These are phyloP conservation scores for Sciurus carolinensis DNA, from an alignment of 2,797 vertebrate genomes.

Conservation along the genomic window DNA sequence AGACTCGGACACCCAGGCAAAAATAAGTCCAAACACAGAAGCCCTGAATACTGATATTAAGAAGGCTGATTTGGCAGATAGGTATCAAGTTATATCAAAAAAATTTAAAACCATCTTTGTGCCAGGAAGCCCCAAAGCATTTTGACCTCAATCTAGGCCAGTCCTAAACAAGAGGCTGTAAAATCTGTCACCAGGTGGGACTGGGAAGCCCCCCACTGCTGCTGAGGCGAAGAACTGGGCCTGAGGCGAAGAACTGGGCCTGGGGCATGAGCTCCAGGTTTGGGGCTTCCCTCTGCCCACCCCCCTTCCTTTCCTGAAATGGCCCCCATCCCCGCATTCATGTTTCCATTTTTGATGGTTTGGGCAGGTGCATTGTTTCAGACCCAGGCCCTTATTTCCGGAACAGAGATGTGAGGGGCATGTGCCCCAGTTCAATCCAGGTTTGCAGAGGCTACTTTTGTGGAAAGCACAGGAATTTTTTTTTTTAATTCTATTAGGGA, in stretches of 20 bases:
- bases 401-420: background rate
- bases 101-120: conserved; percentile 31
- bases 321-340: background rate
- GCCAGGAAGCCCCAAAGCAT: background rate
- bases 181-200: background rate
- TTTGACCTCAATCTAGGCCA: background rate
- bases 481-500: background rate
- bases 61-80: conserved; percentile 36
- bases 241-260: background rate
- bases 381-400: background rate
- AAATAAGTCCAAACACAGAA: conserved; percentile 48
- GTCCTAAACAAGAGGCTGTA: background rate
- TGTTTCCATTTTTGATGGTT: background rate
- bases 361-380: background rate
- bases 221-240: too few relatives aligned
- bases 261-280: accelerated
- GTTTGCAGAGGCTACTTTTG: background rate
- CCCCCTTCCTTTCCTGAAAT: background rate
- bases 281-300: background rate
- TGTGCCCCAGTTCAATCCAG: background rate
- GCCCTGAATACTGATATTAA: conserved; percentile 30
- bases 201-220: accelerated
- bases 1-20: background rate
- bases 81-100: background rate
- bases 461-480: background rate